A percentile compares a stretch with the other conserved stretches of the same genome.
phyloP scores from a whole-genome alignment of 2,888 invertebrate genomes.

The Scelioninae gen. 2 region DNA sequence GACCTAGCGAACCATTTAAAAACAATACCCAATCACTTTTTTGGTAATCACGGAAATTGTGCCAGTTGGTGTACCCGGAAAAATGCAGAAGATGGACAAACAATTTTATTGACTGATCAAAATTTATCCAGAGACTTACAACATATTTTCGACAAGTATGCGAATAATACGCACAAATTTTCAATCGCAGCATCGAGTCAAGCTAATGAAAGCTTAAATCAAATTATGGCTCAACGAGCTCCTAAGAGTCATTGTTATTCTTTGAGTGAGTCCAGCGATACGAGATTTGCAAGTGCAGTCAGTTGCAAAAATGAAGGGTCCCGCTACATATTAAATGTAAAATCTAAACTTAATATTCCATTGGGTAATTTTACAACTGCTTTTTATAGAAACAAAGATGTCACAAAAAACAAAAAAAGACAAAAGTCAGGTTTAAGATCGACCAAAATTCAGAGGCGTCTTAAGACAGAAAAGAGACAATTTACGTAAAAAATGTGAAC shows the following conservation, averaged over 20 bases:
- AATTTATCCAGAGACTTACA: constrained; percentile 14
- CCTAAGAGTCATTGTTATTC: constrained; percentile 57
- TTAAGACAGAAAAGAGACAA: constrained; percentile 15
- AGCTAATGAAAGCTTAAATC: constrained; percentile 61
- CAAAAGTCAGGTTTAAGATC: constrained; percentile 15
- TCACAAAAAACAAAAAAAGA: constrained; percentile 16
- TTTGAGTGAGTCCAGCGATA: constrained; percentile 36
- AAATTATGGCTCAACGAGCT: constrained; percentile 60
- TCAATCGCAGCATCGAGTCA: constrained; percentile 58
- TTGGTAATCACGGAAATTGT: constrained; percentile 55
- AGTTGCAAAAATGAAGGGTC: constrained; percentile 22
- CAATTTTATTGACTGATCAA: constrained; percentile 20
- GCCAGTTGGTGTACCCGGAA: constrained; percentile 50
- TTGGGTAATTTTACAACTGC: neutral
- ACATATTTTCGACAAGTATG: constrained; percentile 53
- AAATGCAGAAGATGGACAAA: constrained; percentile 13
- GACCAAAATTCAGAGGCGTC: constrained; percentile 16
- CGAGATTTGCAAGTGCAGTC: constrained; percentile 29
- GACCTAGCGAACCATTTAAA: constrained; percentile 27
- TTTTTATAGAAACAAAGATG: constrained; percentile 18
- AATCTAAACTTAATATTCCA: constrained; percentile 14
- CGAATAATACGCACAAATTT: constrained; percentile 58
- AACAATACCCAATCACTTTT: constrained; percentile 55
- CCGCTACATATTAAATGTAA: constrained; percentile 14
- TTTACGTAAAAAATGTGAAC: constrained; percentile 28